These are phyloP conservation scores for Tetragonula clypearis DNA, from an alignment of 1,140 invertebrate species.

Conservation along the genomic window DNA sequence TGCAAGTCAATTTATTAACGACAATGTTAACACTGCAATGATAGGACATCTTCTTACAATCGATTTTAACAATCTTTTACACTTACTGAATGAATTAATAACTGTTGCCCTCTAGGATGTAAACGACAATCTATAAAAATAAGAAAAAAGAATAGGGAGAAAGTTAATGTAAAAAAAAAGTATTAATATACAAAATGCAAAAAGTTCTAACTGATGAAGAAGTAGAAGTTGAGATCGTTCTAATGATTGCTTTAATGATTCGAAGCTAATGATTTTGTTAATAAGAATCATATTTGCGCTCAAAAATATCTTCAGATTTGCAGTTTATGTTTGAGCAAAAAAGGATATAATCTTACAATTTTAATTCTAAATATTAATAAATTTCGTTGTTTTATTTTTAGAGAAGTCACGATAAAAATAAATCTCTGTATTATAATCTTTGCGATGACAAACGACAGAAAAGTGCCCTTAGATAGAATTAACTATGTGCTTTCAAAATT, in stretches of 20 bases:
- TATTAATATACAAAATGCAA: background rate
- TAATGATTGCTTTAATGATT: background rate
- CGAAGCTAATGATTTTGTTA: background rate
- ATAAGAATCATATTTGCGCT: background rate
- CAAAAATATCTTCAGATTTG: background rate
- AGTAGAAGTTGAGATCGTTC: background rate
- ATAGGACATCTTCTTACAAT: background rate
- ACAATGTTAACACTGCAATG: background rate
- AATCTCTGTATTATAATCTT: constrained; percentile 21
- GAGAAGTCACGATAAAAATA: background rate
- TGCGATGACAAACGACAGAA: constrained; percentile 60
- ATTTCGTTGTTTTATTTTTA: background rate
- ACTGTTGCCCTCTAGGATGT: background rate
- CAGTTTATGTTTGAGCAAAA: background rate
- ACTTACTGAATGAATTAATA: background rate
- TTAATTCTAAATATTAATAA: background rate
- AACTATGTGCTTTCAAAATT: constrained; percentile 72
- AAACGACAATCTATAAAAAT: background rate
- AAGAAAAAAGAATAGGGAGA: background rate
- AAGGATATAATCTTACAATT: background rate
- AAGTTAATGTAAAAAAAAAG: background rate
- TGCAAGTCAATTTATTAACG: background rate
- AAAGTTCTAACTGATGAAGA: background rate
- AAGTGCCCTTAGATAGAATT: constrained; percentile 78
- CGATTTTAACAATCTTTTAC: background rate